Conservation (phyloP, 30 jellyfish, hydroid and myxozoan species). For the Hydractinia echinata region DNA sequence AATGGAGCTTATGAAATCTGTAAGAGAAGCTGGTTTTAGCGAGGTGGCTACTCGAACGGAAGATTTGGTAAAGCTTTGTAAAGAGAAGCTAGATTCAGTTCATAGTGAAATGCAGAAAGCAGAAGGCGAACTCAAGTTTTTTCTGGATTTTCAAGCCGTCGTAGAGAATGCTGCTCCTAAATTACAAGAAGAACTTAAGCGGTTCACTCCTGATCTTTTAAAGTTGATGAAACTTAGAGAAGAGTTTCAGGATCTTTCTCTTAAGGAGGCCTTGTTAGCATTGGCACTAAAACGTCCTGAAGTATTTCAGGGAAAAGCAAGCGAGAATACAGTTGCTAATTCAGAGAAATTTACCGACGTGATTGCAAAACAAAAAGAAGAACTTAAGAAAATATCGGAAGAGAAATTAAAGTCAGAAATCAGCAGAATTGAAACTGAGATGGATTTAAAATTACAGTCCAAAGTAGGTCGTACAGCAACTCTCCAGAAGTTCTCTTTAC, state of each 20-base stretch:
- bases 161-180: conserved; percentile 16
- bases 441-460: conserved; percentile 3
- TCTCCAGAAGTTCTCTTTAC: neutral
- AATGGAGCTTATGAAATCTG: conserved; percentile 45
- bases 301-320: neutral
- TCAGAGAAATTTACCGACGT: neutral
- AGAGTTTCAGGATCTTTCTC: conserved; percentile 7
- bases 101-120: conserved; percentile 22
- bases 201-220: conserved; percentile 29
- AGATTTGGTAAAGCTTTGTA: neutral
- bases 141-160: conserved; percentile 1
- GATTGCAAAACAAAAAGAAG: conserved; percentile 17
- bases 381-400: neutral
- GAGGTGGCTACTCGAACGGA: conserved; percentile 56
- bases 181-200: conserved; percentile 5
- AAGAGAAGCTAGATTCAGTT: neutral
- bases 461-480: neutral
- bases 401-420: conserved; percentile 15
- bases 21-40: conserved; percentile 42
- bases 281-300: conserved; percentile 20
- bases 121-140: conserved; percentile 17
- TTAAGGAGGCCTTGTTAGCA: conserved; percentile 19
- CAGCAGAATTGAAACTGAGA: neutral
- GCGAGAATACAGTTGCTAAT: neutral
- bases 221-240: neutral